phyloP scores from a whole-genome alignment of 2,888 invertebrate genomes.

The Sthenelais limicola region DNA sequence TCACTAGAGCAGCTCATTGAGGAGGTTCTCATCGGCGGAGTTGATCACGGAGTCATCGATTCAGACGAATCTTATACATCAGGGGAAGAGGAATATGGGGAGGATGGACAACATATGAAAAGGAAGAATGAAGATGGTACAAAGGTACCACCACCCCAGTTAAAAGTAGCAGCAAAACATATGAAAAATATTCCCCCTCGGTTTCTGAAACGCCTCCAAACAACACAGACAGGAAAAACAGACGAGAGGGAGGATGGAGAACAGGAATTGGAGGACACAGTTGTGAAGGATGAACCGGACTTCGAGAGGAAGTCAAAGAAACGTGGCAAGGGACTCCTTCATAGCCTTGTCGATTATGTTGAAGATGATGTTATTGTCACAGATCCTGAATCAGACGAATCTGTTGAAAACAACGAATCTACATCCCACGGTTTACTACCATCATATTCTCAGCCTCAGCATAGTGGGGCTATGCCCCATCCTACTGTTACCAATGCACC shows the following conservation, averaged over 20 bases:
- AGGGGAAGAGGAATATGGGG: conserved; percentile 5
- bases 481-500: background rate
- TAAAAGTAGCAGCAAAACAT: conserved; percentile 56
- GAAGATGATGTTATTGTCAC: conserved; percentile 21
- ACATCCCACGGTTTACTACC: conserved; percentile 10
- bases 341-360: conserved; percentile 24
- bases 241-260: conserved; percentile 42
- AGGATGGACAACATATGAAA: conserved; percentile 9
- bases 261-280: conserved; percentile 43
- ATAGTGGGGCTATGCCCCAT: background rate
- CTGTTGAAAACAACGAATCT: background rate
- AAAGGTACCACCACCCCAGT: conserved; percentile 53
- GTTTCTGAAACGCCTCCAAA: conserved; percentile 50
- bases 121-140: conserved; percentile 23
- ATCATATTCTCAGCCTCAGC: background rate
- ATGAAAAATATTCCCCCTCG: conserved; percentile 55
- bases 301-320: conserved; percentile 13
- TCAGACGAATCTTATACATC: conserved; percentile 41
- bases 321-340: conserved; percentile 4
- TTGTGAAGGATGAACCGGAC: conserved; percentile 28
- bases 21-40: conserved; percentile 54
- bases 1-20: conserved; percentile 55
- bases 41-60: conserved; percentile 50
- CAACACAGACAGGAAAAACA: conserved; percentile 33
- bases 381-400: conserved; percentile 21